These are phyloP conservation scores for Epinotia ramella DNA, from an alignment of 2,888 invertebrate species.

Conservation along the genomic window DNA sequence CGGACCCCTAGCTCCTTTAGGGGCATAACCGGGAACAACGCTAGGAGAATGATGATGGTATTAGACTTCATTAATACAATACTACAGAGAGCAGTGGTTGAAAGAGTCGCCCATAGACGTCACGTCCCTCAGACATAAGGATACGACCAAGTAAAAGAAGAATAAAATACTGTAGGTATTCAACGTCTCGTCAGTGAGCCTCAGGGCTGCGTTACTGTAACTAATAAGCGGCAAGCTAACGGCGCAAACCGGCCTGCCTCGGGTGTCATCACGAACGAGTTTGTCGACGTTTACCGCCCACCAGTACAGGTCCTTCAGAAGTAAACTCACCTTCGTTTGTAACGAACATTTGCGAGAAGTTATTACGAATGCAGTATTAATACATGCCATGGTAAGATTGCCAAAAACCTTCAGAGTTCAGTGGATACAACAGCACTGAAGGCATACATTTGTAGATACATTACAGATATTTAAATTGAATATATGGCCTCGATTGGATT, in stretches of 20 bases:
- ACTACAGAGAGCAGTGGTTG: too few species aligned
- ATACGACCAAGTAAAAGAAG: too few species aligned
- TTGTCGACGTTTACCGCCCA: constrained; percentile 23
- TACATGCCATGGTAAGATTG: too few species aligned
- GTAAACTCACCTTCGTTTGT: neutral
- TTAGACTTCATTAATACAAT: neutral
- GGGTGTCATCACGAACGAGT: constrained; percentile 44
- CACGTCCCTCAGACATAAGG: too few species aligned
- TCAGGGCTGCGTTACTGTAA: constrained; percentile 5
- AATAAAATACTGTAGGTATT: neutral
- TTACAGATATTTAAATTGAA: neutral
- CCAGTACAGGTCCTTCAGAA: constrained; percentile 31
- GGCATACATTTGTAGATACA: neutral
- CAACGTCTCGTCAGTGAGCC: neutral
- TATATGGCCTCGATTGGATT: neutral
- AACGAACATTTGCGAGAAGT: too few species aligned
- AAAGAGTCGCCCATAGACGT: too few species aligned
- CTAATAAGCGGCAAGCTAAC: constrained; percentile 37
- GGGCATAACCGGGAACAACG: too few species aligned
- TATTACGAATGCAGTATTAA: too few species aligned
- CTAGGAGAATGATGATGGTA: too few species aligned
- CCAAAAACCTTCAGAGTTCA: too few species aligned
- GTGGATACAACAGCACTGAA: too few species aligned
- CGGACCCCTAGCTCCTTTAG: too few species aligned
- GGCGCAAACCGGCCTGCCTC: constrained; percentile 38